Conservation (phyloP, 2,113 vertebrate species). For the Python bivittatus region DNA sequence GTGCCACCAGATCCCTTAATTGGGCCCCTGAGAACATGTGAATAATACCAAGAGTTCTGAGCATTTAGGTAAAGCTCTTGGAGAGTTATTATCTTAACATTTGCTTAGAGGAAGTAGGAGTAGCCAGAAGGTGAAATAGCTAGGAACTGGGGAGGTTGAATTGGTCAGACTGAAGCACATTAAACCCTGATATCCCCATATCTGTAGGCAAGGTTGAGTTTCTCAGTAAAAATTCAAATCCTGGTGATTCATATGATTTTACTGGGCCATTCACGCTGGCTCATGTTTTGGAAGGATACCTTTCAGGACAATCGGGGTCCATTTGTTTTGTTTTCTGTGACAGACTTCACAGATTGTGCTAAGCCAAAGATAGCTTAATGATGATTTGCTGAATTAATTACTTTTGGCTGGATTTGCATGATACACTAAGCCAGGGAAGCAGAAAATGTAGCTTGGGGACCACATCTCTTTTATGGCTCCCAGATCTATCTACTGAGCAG, state of each 20-base stretch:
- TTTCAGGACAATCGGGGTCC: not conserved
- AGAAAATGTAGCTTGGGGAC: not conserved
- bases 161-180: not conserved
- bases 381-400: not conserved
- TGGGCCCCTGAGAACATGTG: slow-evolving; percentile 73
- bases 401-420: not conserved
- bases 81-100: slow-evolving; percentile 72
- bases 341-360: not conserved
- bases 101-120: slow-evolving; percentile 48
- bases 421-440: not conserved
- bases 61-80: slow-evolving; percentile 63
- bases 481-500: not conserved
- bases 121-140: slow-evolving; percentile 43
- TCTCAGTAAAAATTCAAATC: not conserved
- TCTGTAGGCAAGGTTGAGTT: not conserved
- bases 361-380: not conserved
- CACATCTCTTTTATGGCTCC: not conserved
- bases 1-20: slow-evolving; percentile 71
- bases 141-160: slow-evolving; percentile 30
- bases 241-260: not conserved
- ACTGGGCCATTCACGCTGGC: not conserved
- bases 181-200: not conserved
- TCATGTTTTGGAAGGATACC: not conserved
- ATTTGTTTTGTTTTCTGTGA: not conserved
- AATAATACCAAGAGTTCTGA: slow-evolving; percentile 64